These are phyloP conservation scores for Idris sp. DNA, from an alignment of 1,140 invertebrate species.

Conservation along the genomic window DNA sequence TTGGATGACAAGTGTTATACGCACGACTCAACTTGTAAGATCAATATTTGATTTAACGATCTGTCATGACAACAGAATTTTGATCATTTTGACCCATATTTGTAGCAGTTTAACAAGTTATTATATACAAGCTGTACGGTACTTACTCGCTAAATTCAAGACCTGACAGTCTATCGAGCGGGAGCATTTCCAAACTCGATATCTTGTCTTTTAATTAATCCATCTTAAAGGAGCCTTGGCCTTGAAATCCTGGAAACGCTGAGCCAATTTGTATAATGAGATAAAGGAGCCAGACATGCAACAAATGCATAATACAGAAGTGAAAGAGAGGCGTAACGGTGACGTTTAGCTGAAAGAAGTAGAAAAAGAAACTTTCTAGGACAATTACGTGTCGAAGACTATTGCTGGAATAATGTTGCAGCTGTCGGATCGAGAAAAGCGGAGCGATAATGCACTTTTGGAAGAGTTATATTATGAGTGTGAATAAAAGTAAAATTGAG, in stretches of 20 bases:
- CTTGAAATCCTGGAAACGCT: constrained; percentile 24
- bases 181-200: constrained; percentile 1
- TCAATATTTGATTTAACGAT: constrained; percentile 36
- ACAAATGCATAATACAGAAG: constrained; percentile 54
- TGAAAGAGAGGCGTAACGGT: constrained; percentile 57
- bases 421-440: constrained; percentile 50
- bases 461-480: too few relatives aligned
- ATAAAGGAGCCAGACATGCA: constrained; percentile 49
- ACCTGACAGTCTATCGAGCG: background rate
- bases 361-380: constrained; percentile 59
- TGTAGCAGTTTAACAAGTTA: constrained; percentile 12
- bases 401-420: constrained; percentile 28
- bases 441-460: constrained; percentile 48
- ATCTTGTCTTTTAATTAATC: constrained; percentile 21
- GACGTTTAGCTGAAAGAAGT: constrained; percentile 48
- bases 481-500: constrained; percentile 51
- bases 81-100: constrained; percentile 19
- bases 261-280: constrained; percentile 56
- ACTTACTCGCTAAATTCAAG: constrained; percentile 3
- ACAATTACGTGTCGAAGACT: constrained; percentile 61
- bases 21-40: constrained; percentile 7
- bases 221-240: background rate
- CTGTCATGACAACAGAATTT: background rate
- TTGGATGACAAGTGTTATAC: constrained; percentile 19
- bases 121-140: background rate